Evolutionary conservation across 1,140 invertebrate species (phyloP).

Genomic region (Homalodisca vitripennis): DNA sequence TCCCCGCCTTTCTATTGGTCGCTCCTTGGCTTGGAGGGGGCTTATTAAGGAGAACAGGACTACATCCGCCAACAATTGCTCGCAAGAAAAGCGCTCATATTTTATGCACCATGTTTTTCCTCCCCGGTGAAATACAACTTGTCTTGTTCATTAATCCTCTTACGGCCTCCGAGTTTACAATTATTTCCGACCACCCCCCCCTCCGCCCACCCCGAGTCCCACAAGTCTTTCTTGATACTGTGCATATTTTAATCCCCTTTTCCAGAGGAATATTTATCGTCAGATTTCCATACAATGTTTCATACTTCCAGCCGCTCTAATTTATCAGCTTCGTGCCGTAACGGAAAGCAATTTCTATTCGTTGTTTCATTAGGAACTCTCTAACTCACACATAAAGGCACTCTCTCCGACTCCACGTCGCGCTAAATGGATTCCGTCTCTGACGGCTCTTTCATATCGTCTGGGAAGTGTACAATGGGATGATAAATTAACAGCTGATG

Average conservation of each 20-base stretch:
- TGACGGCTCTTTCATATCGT: conserved; percentile 18
- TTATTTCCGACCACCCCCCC: neutral
- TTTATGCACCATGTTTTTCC: conserved; percentile 30
- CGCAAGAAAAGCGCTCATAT: conserved; percentile 35
- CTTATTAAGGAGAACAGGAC: conserved; percentile 23
- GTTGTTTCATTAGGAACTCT: conserved; percentile 20
- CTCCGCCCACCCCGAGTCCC: neutral
- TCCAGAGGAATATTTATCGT: neutral
- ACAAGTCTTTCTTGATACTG: conserved; percentile 19
- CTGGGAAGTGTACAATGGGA: conserved; percentile 14
- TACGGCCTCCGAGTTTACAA: conserved; percentile 24
- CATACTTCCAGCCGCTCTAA: neutral
- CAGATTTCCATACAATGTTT: conserved; percentile 13
- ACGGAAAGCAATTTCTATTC: conserved; percentile 22
- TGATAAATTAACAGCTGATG: conserved; percentile 23
- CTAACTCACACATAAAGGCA: conserved; percentile 21
- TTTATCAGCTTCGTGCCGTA: conserved; percentile 17
- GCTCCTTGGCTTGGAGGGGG: conserved; percentile 25
- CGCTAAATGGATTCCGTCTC: conserved; percentile 17
- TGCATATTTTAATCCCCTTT: conserved; percentile 3
- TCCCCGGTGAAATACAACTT: conserved; percentile 29
- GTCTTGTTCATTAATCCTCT: conserved; percentile 32
- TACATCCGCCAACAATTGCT: conserved; percentile 21
- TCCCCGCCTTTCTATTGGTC: conserved; percentile 33
- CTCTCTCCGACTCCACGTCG: neutral